Evolutionary conservation across 2,888 invertebrate species (phyloP).

Genomic region (Drosophila helvetica): DNA sequence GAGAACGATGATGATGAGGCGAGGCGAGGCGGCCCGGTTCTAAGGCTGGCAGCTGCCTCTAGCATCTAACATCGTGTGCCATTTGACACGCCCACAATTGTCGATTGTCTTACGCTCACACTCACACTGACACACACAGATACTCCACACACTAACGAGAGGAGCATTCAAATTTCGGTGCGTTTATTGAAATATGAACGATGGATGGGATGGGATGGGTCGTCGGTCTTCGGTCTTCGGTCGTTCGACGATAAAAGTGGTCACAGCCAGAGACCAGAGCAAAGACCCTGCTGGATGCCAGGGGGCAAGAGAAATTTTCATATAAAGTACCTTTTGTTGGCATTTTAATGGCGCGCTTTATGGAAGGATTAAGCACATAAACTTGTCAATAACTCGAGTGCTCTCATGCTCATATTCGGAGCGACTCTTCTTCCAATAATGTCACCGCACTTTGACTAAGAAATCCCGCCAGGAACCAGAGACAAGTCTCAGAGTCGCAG

Average conservation of each 20-base stretch:
- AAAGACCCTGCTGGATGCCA: slow-evolving; percentile 2
- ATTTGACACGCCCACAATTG: slow-evolving; percentile 69
- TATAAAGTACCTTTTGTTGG: slow-evolving; percentile 81
- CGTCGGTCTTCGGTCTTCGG: background rate
- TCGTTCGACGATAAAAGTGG: slow-evolving; percentile 63
- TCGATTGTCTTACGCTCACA: slow-evolving; percentile 63
- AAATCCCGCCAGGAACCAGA: slow-evolving; percentile 43
- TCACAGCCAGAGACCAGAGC: background rate
- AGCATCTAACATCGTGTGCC: slow-evolving; percentile 51
- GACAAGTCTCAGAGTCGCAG: background rate
- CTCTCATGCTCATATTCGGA: slow-evolving; percentile 27
- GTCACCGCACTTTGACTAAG: slow-evolving; percentile 74
- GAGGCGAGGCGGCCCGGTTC: background rate
- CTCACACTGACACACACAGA: slow-evolving; percentile 10
- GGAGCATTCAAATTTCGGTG: slow-evolving; percentile 74
- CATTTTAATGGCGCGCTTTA: slow-evolving; percentile 81
- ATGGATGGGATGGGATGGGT: slow-evolving; percentile 42
- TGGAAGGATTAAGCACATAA: slow-evolving; percentile 82
- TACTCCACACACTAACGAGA: background rate
- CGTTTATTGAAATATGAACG: slow-evolving; percentile 78
- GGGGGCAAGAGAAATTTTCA: slow-evolving; percentile 71
- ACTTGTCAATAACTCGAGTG: slow-evolving; percentile 82
- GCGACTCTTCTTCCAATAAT: slow-evolving; percentile 66
- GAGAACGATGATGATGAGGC: slow-evolving; percentile 29
- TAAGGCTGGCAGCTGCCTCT: slow-evolving; percentile 3